Conservation (phyloP, 1,140 invertebrate genomes). For the Panagrolaimus sp. region DNA sequence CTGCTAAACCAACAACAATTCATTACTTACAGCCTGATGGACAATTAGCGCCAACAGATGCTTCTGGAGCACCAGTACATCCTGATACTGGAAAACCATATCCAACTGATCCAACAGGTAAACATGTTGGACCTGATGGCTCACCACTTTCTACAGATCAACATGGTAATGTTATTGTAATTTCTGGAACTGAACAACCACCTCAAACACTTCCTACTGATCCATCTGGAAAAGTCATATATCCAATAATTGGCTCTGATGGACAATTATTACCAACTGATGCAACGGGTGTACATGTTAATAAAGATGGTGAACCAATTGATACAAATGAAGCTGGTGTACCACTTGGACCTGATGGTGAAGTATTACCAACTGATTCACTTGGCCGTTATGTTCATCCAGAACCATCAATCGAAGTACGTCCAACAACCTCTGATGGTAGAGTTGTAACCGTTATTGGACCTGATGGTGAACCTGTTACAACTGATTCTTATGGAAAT, state of each 20-base stretch:
- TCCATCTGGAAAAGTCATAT: constrained; percentile 12
- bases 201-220: constrained; percentile 20
- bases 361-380: constrained; percentile 15
- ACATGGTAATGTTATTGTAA: neutral
- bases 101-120: neutral
- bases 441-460: no score
- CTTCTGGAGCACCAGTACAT: neutral
- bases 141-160: constrained; percentile 11
- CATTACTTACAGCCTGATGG: no score
- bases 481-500: no score
- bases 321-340: neutral
- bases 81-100: neutral
- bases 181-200: neutral
- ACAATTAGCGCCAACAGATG: constrained; percentile 27
- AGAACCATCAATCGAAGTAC: neutral
- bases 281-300: constrained; percentile 21
- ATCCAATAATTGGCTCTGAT: constrained; percentile 30
- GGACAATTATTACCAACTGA: constrained; percentile 36
- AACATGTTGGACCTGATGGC: constrained; percentile 15
- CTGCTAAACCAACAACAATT: no score
- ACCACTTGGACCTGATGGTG: constrained; percentile 20
- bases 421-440: no score
- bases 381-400: neutral
- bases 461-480: no score
- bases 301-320: constrained; percentile 19